Evolutionary conservation across 1,140 invertebrate genomes (phyloP), one percentile per base, ranked within the genome.

Genomic region (Lasioglossum baleicum): DNA sequence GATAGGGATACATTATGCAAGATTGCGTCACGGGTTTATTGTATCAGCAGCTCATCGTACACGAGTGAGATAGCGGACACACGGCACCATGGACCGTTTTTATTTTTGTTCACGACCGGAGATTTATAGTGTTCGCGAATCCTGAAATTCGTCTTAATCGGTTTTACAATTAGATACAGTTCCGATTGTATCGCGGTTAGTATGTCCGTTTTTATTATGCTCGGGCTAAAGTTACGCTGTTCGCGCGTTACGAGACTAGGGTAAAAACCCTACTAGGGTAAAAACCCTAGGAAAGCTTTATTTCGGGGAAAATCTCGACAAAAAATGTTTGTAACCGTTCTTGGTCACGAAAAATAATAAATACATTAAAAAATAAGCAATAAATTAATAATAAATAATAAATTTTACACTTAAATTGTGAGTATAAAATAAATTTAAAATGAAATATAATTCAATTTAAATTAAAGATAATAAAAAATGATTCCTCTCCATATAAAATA

Each of bases 11-110:
- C 74, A 87, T 89, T 88, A 88, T 84, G 86, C 87, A 88, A 84
- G 85, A 84, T 90, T 91, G 90, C 90, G 82, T 89, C 90, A 91
- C 84, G 61, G 89, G 84, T 90, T 91, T 88, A 91, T 92, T 91
- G 91, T 91, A 88, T 90, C 86, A 88, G 87, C 84, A 85, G 89
- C 90, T 90, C 90, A 90, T 90, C 88, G 89, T 83, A 85, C 69
- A 82, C 80, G 79, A 68, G 67, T 63, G 26, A 79, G 69, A 81
- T 72, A 85, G 77, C 75, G 72, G 63, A 51, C 75, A 48, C 44
- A 11, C 44, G 44, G 44, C 8, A 10, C 44, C 10, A 10, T 20
- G 13, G 51, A 15, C 51, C 56, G 17, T 58, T 58, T 20, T n/a
- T 8, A 3, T 56, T 58, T 58, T 58, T 7, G 15, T n/a, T 7